Evolutionary conservation across 2,888 invertebrate genomes (phyloP).

Genomic region (Buathra laborator): DNA sequence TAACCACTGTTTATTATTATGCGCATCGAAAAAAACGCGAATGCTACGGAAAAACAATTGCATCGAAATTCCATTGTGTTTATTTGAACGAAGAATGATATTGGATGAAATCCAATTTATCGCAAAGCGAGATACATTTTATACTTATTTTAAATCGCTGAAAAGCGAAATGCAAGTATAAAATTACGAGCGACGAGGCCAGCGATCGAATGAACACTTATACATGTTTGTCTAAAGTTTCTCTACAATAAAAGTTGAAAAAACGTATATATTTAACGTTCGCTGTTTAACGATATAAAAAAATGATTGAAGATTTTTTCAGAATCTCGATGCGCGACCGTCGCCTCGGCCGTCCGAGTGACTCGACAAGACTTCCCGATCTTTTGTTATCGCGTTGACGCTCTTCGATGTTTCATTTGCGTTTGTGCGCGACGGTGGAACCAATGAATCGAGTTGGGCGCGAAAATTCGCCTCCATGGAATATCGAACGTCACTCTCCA

Average conservation of each 20-base stretch:
- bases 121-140: no score
- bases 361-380: conserved; percentile 88
- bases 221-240: no score
- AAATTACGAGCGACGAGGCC: no score
- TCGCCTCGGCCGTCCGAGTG: conserved; percentile 92
- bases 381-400: conserved; percentile 89
- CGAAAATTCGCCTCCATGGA: conserved; percentile 75
- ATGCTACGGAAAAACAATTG: not conserved
- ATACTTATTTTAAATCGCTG: not conserved
- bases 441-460: conserved; percentile 70
- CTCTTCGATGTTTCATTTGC: conserved; percentile 83
- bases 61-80: no score
- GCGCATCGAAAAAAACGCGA: not conserved
- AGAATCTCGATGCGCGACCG: conserved; percentile 88
- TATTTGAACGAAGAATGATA: not conserved
- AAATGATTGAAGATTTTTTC: not conserved
- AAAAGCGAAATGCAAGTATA: not conserved
- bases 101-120: not conserved
- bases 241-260: no score
- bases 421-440: conserved; percentile 72
- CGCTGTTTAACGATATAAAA: not conserved
- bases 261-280: no score
- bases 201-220: no score
- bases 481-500: conserved; percentile 78
- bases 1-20: not conserved